These are phyloP conservation scores for Penaeus vannamei DNA, from an alignment of 1,140 invertebrate genomes.

Conservation along the genomic window DNA sequence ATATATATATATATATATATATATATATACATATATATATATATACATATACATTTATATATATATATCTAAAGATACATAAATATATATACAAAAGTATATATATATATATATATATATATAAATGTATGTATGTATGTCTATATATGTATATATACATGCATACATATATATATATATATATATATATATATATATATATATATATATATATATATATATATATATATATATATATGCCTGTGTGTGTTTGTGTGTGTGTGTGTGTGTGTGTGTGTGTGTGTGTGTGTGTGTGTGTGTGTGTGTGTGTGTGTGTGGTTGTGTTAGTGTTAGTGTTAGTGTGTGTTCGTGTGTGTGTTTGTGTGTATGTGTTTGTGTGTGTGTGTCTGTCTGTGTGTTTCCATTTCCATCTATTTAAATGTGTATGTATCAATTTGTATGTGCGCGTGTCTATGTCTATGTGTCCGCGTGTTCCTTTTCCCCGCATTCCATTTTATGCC, in stretches of 20 bases:
- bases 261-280: not conserved
- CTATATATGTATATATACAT: conserved; percentile 7
- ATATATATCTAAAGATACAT: no score
- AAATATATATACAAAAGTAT: no score
- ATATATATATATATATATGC: not conserved
- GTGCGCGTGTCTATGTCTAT: conserved; percentile 1
- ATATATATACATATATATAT: no score
- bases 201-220: not conserved
- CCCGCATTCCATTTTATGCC: not conserved
- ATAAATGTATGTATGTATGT: not conserved
- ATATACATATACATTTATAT: no score
- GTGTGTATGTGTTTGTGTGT: not conserved
- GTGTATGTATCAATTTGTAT: not conserved
- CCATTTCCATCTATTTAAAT: not conserved
- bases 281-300: not conserved
- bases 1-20: no score
- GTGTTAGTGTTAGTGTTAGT: not conserved
- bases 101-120: no score
- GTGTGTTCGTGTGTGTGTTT: not conserved
- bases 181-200: not conserved
- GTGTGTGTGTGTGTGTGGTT: not conserved
- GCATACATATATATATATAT: not conserved
- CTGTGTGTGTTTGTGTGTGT: not conserved
- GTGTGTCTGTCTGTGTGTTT: not conserved
- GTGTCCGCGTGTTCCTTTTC: not conserved